phyloP scores from a whole-genome alignment of 1,140 invertebrate genomes.

The Planococcus citri region DNA sequence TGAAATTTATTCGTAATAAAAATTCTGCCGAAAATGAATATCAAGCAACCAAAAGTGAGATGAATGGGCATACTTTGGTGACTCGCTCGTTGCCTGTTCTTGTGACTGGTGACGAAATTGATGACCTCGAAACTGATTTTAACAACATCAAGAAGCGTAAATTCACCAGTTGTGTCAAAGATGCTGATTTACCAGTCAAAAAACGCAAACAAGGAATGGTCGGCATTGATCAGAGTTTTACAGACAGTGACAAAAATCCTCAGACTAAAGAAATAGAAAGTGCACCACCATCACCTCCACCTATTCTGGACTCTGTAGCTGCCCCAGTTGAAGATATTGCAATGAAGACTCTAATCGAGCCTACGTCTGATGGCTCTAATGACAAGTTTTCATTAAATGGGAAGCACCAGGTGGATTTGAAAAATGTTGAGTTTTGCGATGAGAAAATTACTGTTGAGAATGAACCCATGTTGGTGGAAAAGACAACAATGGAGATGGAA shows the following conservation, averaged over 20 bases:
- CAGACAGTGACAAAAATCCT: background rate
- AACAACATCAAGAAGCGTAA: background rate
- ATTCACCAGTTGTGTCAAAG: background rate
- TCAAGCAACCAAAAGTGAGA: background rate
- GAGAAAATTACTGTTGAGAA: background rate
- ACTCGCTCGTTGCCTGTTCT: background rate
- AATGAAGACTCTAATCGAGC: no score
- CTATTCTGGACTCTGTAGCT: no score
- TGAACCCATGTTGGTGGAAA: no score
- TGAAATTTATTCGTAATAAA: no score
- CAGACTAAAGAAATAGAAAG: background rate
- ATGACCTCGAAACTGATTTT: background rate
- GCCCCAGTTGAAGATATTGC: no score
- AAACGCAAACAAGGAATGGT: conserved; percentile 11
- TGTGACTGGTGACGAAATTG: background rate
- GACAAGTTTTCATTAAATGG: background rate
- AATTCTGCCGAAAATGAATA: no score
- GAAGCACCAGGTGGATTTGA: background rate
- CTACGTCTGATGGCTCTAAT: no score
- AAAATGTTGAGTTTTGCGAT: background rate
- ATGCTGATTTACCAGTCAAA: conserved; percentile 10
- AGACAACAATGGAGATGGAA: no score
- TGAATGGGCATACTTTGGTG: background rate
- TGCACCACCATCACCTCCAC: background rate
- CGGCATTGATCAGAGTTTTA: background rate